Base-by-base conservation (phyloP, 1,140 invertebrate species). In the Drosophila nigromelanica region DNA sequence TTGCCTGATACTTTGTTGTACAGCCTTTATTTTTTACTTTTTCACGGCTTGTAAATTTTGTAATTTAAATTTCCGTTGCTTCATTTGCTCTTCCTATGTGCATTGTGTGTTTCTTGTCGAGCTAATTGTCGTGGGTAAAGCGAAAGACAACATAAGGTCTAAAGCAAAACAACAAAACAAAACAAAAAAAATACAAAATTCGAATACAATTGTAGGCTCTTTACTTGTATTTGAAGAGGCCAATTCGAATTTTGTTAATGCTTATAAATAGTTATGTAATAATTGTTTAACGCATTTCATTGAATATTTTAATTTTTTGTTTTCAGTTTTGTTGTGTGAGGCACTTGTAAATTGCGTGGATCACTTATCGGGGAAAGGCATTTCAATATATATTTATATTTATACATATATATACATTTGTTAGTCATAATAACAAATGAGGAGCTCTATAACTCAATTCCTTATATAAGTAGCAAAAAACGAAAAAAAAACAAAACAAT, bases 1-100 rank as follows among this genome's bases (percentile, higher is more conserved):
- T 80, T 76, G 72, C 56, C 61, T 55, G 48, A 35, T 27, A 8
- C 12, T 27, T 35, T 62, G 5, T 50, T 14, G 2, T 15, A n/a
- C n/a, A n/a, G n/a, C n/a, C n/a, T 24, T 68, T 39, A 47, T 51
- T 14, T 12, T 15, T 4, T 30, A 11, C 50, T 15, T 63, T 70
- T 85, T 74, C 52, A 67, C 70, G 59, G 75, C 43, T 76, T 67
- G 80, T 80, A 68, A 74, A 62, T 86, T 73, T 86, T 86, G 81
- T 87, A 87, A 86, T 86, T 81, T 73, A 56, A 79, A 83, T 87
- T 86, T 80, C 66, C 70, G 74, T 87, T 86, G 78, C 78, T 73
- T 78, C 81, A 86, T 64, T 64, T 74, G 66, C 70, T 59, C 75
- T 82, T 76, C 73, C 73, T 73, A 72, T 47, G 35, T 68, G 18